Evolutionary conservation across 2,113 vertebrate genomes (phyloP).

Genomic region (Baryphthengus martii): DNA sequence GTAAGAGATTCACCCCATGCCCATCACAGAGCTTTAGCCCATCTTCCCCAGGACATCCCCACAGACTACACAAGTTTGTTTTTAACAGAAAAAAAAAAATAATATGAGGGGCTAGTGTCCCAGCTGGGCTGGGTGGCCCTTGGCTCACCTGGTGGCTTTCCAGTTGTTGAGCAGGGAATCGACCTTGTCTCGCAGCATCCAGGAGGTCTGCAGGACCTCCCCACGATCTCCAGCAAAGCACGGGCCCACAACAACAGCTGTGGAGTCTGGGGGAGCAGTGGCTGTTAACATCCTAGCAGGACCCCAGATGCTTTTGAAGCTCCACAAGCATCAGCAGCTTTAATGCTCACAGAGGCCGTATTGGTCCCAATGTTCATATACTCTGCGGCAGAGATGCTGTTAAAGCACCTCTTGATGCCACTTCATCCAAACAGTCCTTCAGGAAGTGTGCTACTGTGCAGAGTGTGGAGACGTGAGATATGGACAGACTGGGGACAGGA

Average conservation of each 20-base stretch:
- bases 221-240: not conserved
- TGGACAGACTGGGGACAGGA: not conserved
- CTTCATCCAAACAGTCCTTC: not conserved
- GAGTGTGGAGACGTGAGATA: not conserved
- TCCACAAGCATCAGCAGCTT: not conserved
- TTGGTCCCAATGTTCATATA: accelerated
- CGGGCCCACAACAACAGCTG: constrained; percentile 4
- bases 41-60: not conserved
- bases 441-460: not conserved
- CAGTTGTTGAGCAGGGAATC: accelerated
- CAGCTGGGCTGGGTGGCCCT: accelerated
- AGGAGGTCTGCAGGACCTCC: not conserved
- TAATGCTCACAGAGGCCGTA: accelerated
- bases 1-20: not conserved
- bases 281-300: not conserved
- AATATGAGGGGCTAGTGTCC: no score
- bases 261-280: not conserved
- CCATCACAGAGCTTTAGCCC: accelerated
- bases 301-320: not conserved
- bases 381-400: not conserved
- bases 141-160: constrained; percentile 35
- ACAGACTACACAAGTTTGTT: not conserved
- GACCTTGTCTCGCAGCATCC: not conserved
- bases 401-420: accelerated
- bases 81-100: no score